phyloP scores from a whole-genome alignment of 1,140 invertebrate genomes.

The Drosophila malerkotliana region DNA sequence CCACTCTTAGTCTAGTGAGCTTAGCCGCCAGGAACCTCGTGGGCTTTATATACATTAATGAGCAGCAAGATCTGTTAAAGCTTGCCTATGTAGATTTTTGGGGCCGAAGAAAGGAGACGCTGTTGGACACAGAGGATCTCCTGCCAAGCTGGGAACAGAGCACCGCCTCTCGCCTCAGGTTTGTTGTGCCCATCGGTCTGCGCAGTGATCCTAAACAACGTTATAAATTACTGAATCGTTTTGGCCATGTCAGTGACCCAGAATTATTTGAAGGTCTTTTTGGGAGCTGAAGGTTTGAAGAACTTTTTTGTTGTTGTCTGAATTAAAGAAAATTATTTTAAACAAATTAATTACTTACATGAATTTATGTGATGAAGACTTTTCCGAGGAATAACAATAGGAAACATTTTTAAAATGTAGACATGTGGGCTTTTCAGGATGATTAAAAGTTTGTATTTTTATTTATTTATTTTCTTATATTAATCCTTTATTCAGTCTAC shows the following conservation, averaged over 20 bases:
- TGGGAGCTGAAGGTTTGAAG: slow-evolving; percentile 64
- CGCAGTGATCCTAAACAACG: slow-evolving; percentile 44
- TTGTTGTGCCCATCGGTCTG: slow-evolving; percentile 63
- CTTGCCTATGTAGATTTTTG: slow-evolving; percentile 78
- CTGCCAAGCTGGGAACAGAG: slow-evolving; percentile 54
- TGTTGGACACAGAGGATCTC: slow-evolving; percentile 58
- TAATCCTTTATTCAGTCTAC: background rate
- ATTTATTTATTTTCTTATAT: no score
- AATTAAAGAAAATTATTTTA: background rate
- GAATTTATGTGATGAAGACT: no score
- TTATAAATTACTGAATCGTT: slow-evolving; percentile 65
- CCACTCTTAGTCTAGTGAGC: slow-evolving; percentile 67
- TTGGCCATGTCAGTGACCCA: slow-evolving; percentile 62
- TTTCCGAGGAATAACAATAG: no score
- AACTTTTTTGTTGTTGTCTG: background rate
- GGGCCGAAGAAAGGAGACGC: slow-evolving; percentile 60
- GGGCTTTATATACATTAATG: slow-evolving; percentile 75
- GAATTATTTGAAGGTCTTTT: slow-evolving; percentile 67
- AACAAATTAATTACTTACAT: no score
- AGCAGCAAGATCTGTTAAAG: slow-evolving; percentile 64
- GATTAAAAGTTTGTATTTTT: no score
- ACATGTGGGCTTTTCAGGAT: no score
- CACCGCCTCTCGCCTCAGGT: slow-evolving; percentile 16
- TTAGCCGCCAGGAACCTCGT: slow-evolving; percentile 56
- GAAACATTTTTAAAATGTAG: no score